These are phyloP conservation scores for Cheilosia impressa DNA, from an alignment of 2,888 invertebrate species.

Conservation along the genomic window DNA sequence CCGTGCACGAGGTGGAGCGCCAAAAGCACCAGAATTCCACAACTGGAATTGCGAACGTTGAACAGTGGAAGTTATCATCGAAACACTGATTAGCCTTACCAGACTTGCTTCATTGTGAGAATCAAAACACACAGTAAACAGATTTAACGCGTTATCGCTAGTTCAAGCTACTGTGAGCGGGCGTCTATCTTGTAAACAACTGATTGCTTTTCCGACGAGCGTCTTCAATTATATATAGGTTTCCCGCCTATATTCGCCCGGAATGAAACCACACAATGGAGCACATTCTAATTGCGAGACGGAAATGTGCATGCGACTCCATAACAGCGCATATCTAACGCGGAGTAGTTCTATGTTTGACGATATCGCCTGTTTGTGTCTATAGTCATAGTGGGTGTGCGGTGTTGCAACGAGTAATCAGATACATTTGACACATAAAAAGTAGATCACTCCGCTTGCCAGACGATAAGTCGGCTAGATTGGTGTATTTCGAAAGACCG, in stretches of 20 bases:
- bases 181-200: conserved; percentile 55
- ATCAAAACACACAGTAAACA: conserved; percentile 10
- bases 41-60: conserved; percentile 10
- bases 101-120: conserved; percentile 54
- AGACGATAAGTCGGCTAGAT: not conserved
- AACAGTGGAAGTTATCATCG: not conserved
- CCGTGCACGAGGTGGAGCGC: conserved; percentile 77
- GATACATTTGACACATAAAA: conserved; percentile 19
- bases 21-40: conserved; percentile 40
- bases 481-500: conserved; percentile 9
- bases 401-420: conserved; percentile 41
- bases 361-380: not conserved
- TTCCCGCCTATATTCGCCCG: not conserved
- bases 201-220: conserved; percentile 42
- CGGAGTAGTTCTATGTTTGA: conserved; percentile 5
- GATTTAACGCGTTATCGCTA: conserved; percentile 25
- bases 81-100: conserved; percentile 35
- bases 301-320: conserved; percentile 28
- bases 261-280: conserved; percentile 1
- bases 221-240: conserved; percentile 50
- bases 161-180: conserved; percentile 43
- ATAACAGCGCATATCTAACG: conserved; percentile 35
- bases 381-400: not conserved
- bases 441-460: conserved; percentile 1
- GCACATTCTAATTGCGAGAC: conserved; percentile 36